phyloP scores from a whole-genome alignment of 2,113 vertebrate species.

The Microtus oregoni region DNA sequence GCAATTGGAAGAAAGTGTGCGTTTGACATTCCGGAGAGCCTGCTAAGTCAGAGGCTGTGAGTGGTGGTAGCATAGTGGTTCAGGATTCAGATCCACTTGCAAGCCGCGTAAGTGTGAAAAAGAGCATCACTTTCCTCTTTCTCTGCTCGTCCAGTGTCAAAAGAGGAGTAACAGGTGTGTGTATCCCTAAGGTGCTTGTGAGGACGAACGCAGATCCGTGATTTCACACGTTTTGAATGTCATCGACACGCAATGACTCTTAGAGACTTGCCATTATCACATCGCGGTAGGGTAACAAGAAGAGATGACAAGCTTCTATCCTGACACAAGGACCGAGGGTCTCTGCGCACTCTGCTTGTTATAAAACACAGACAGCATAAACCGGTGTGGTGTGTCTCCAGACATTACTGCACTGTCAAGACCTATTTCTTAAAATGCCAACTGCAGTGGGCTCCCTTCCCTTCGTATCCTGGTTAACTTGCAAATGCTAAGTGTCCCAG shows the following conservation, averaged over 20 bases:
- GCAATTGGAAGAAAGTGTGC: not conserved
- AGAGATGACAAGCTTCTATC: not conserved
- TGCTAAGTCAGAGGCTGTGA: not conserved
- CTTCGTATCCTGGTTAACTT: not conserved
- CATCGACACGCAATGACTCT: accelerated
- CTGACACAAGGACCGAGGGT: not conserved
- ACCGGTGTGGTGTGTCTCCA: not conserved
- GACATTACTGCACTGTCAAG: not conserved
- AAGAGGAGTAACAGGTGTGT: accelerated
- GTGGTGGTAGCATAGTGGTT: accelerated
- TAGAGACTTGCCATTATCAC: not conserved
- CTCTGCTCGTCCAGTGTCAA: not conserved
- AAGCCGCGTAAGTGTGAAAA: not conserved
- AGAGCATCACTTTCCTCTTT: not conserved
- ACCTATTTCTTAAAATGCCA: not conserved
- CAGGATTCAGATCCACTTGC: not conserved
- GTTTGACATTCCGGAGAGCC: not conserved
- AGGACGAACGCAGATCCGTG: not conserved
- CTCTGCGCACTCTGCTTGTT: not conserved
- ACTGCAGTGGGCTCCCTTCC: not conserved
- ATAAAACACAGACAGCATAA: not conserved
- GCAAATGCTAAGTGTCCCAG: not conserved
- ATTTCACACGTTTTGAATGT: not conserved
- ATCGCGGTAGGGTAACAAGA: not conserved
- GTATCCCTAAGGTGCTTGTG: not conserved